Percentiles rank a stretch among this genome's conserved stretches.
Conservation (phyloP, 2,888 invertebrate species). For the Lasioglossum oenotherae region DNA sequence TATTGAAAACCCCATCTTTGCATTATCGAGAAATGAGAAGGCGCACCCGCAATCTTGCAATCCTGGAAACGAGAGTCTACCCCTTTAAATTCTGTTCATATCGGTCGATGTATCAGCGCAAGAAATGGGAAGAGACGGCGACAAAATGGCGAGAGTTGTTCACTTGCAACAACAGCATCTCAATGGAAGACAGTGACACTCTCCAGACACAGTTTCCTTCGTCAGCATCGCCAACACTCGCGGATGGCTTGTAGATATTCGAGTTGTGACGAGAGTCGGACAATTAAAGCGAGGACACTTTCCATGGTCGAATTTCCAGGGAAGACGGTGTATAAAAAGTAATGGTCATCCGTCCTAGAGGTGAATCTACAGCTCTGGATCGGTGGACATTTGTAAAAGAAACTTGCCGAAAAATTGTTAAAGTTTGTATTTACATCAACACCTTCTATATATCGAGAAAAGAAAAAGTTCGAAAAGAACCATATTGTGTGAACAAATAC, state of each 20-base stretch:
- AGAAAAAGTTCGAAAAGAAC: too few species aligned
- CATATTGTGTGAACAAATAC: too few species aligned
- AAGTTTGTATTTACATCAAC: too few species aligned
- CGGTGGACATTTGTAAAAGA: too few species aligned
- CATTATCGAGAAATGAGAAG: too few species aligned
- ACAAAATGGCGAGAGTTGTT: not conserved
- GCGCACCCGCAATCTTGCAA: too few species aligned
- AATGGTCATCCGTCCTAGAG: too few species aligned
- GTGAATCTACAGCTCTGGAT: too few species aligned
- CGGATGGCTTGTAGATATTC: not conserved
- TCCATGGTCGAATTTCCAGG: conserved; percentile 1
- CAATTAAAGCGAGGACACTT: not conserved
- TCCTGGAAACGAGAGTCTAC: too few species aligned
- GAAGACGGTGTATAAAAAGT: not conserved
- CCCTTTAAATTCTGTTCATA: not conserved
- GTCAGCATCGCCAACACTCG: conserved; percentile 4
- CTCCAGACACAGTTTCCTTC: not conserved
- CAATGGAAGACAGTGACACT: not conserved
- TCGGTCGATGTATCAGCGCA: not conserved
- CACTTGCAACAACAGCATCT: not conserved
- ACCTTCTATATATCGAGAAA: too few species aligned
- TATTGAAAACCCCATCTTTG: too few species aligned
- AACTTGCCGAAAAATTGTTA: too few species aligned
- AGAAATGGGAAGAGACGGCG: not conserved
- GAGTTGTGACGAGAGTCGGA: not conserved